Base-by-base conservation (phyloP, 92 coral and sea anemone genomes). In the Heteractis magnifica region DNA sequence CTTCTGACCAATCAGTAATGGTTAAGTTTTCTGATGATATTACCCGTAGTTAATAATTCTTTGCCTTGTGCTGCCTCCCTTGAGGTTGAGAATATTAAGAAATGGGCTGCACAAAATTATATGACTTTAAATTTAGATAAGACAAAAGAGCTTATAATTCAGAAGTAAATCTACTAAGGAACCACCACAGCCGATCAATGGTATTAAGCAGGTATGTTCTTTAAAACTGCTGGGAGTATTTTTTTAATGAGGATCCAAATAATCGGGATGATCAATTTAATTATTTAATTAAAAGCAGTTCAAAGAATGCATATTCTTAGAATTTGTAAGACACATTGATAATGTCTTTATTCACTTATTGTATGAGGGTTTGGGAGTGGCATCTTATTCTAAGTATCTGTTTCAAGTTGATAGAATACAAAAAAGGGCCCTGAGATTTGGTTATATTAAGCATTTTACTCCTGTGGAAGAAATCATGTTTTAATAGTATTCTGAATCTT, bases 281-380 rank as follows among this genome's bases (percentile, higher is more conserved):
- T 59, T 44, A 59, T 65, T 52, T 81, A 55, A 68, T 86, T 19
- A 62, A 87, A 70, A 65, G 83, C 87, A 50, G 71, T 80, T 72
- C 52, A 79, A 72, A 78, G 73, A 51, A 53, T 78, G 87, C 82
- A 83, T 77, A 83, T 83, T 77, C 59, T 72, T 56, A 19, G 81
- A 53, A 84, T 88, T 53, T 82, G 81, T 80, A 83, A 77, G 79
- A 76, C 52, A 76, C 74, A 19, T n/a, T 68, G 74, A 53, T 53
- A 53, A 68, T 87, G 77, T 87, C 74, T 34, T 60, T 77, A 44
- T 83, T 87, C 16, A 77, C 50, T 58, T 86, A 80, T 81, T 71
- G 76, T 23, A 74, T 86, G 75, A 71, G 53, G 56, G 89, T 86
- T 50, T 87, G 90, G 90, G 86, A 12, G 58, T 53, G 13, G 7